Evolutionary conservation across 2,113 vertebrate genomes (phyloP).

Genomic region (Phrynocephalus versicolor): DNA sequence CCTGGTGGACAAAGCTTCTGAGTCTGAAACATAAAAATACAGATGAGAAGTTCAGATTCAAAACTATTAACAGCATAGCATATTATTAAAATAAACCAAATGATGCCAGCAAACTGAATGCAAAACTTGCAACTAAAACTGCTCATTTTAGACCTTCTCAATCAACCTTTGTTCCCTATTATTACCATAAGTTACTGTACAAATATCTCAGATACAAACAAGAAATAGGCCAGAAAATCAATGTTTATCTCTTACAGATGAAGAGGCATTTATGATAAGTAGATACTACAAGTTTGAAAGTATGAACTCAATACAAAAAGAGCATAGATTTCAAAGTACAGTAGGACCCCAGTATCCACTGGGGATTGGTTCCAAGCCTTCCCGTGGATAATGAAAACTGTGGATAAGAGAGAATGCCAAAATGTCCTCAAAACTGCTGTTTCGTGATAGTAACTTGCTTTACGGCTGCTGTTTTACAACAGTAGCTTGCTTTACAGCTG

Average conservation of each 20-base stretch:
- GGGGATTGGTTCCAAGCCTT: too few relatives aligned
- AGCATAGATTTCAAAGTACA: not conserved
- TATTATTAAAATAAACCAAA: not conserved
- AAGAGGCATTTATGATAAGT: not conserved
- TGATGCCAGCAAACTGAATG: not conserved
- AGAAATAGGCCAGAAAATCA: not conserved
- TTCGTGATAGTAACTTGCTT: too few relatives aligned
- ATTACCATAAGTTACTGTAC: not conserved
- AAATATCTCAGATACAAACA: not conserved
- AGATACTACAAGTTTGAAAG: not conserved
- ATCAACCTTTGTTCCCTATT: not conserved
- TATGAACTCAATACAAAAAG: not conserved
- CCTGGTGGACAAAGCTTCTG: slow-evolving; percentile 1
- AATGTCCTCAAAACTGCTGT: too few relatives aligned
- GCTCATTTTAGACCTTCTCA: not conserved
- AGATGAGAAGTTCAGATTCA: not conserved
- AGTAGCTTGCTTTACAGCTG: too few relatives aligned
- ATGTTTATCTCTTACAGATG: not conserved
- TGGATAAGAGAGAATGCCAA: too few relatives aligned
- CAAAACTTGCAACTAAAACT: not conserved
- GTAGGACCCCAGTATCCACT: too few relatives aligned
- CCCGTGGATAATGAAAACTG: too few relatives aligned
- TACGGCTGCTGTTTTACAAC: too few relatives aligned
- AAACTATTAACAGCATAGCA: not conserved
- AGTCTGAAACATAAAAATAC: slow-evolving; percentile 11